Evolutionary conservation across 2,888 invertebrate genomes (phyloP), one percentile per base, ranked within the genome.

Genomic region (Mythimna vitellina): DNA sequence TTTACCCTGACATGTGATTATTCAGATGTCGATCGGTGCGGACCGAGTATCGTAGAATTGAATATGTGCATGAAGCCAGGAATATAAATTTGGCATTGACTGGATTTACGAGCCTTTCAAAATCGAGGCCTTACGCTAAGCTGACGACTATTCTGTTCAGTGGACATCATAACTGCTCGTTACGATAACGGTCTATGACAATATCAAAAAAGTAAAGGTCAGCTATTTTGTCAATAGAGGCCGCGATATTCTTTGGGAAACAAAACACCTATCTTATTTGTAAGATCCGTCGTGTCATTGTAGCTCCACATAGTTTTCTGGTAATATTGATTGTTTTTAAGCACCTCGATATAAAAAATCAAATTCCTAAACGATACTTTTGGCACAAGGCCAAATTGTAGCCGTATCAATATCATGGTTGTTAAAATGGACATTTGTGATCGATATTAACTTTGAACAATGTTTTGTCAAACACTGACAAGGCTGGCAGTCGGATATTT

Each of bases 1-100:
- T 85, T 86, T 78, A 62, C 73, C 67, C 83, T 78, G 83, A 84
- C 82, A 82, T 84, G 82, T 83, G 86, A 88, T 87, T 88, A 88
- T 86, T 86, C 88, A 85, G 84, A 86, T 83, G 87, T 86, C 86
- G 80, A 85, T 83, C 83, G 81, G 69, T 73, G 76, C 67, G 73
- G 76, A 65, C 76, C 65, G 71, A 78, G 75, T 80, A 83, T 80
- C 67, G 72, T 68, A 76, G 82, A 84, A 86, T 88, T 87, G 74
- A 88, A 86, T 87, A 86, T 84, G 81, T 84, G 78, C 78, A 81
- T 76, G 75, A 78, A 87, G 76, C 83, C 72, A 72, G 74, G 86
- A 86, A 87, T 88, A 87, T 88, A 87, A 86, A 87, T 88, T 85
- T 68, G 76, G 71, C 70, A 73, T 68, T 72, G 83, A 70, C 73